phyloP scores from a whole-genome alignment of 2,888 invertebrate genomes.

The Galerucella calmariensis region DNA sequence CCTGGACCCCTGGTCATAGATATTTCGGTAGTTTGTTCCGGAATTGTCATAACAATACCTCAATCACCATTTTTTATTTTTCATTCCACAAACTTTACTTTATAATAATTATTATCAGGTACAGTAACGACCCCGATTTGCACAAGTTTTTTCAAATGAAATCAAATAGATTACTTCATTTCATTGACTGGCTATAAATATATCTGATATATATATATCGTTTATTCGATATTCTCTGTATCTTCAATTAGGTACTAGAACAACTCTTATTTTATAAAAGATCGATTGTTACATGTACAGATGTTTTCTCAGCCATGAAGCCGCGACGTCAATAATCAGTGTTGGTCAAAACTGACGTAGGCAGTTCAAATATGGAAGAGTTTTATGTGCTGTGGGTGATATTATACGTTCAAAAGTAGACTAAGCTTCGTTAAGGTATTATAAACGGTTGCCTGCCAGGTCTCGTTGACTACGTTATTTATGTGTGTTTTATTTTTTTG shows the following conservation, averaged over 20 bases:
- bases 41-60: too few relatives aligned
- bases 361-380: conserved; percentile 41
- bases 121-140: too few relatives aligned
- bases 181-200: not conserved
- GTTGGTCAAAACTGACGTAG: conserved; percentile 44
- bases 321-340: conserved; percentile 39
- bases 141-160: not conserved
- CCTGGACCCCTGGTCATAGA: too few relatives aligned
- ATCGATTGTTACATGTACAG: conserved; percentile 25
- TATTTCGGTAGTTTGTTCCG: too few relatives aligned
- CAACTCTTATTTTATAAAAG: conserved; percentile 16
- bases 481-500: conserved; percentile 32
- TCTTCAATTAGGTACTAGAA: conserved; percentile 22
- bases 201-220: not conserved
- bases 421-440: conserved; percentile 50
- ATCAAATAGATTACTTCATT: conserved; percentile 7
- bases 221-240: conserved; percentile 6
- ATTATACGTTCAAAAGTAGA: conserved; percentile 45
- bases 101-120: too few relatives aligned
- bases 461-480: conserved; percentile 44
- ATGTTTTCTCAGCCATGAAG: conserved; percentile 33
- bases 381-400: conserved; percentile 44
- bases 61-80: too few relatives aligned
- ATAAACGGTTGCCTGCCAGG: conserved; percentile 46
- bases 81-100: too few relatives aligned